Percentiles rank a stretch among this genome's conserved stretches.
Evolutionary conservation across 1,140 invertebrate species (phyloP).

Genomic region (Drosophila nebulosa): DNA sequence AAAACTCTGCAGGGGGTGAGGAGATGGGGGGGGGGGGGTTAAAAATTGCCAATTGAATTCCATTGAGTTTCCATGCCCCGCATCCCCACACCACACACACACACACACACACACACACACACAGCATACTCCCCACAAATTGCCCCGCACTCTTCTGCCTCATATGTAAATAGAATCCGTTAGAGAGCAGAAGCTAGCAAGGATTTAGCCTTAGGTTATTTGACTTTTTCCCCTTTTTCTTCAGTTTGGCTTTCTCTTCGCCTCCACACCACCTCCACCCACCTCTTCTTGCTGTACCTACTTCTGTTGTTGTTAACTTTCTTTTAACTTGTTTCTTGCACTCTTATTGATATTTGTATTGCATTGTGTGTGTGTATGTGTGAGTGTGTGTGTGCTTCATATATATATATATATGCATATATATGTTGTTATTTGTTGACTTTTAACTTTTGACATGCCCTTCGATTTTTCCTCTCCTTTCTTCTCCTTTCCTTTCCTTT

Average conservation of each 20-base stretch:
- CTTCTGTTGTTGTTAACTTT: conserved; percentile 60
- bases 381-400: background rate
- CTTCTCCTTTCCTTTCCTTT: too few relatives aligned
- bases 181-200: background rate
- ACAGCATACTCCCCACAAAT: too few relatives aligned
- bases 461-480: background rate
- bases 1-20: too few relatives aligned
- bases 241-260: background rate
- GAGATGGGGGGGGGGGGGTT: background rate
- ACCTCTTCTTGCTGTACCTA: background rate
- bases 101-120: too few relatives aligned
- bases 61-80: conserved; percentile 45
- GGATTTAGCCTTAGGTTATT: conserved; percentile 64
- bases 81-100: too few relatives aligned
- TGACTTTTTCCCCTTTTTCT: conserved; percentile 22
- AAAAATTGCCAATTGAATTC: conserved; percentile 64
- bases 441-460: conserved; percentile 50
- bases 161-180: conserved; percentile 61
- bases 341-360: conserved; percentile 72
- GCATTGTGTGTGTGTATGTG: conserved; percentile 41
- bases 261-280: too few relatives aligned
- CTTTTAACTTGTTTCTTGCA: conserved; percentile 73
- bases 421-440: conserved; percentile 59
- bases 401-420: background rate
- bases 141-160: conserved; percentile 36